Conservation (phyloP, 2,113 vertebrate species). For the Pseudopipra pipra region DNA sequence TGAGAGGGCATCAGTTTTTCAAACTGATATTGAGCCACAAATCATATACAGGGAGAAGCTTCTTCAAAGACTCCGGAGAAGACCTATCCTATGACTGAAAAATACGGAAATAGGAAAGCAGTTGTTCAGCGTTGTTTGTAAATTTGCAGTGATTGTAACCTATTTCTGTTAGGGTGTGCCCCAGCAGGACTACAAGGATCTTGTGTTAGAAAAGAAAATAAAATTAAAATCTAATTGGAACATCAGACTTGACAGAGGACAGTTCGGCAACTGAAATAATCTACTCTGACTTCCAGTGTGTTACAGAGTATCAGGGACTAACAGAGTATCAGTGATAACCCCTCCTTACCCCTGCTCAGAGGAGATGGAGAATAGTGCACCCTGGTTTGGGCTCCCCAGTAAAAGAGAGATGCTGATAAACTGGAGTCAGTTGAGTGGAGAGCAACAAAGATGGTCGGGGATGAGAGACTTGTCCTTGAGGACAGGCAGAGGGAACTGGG, state of each 20-base stretch:
- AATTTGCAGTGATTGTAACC: not conserved
- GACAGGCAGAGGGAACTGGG: not conserved
- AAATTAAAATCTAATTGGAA: not conserved
- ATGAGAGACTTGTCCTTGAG: not conserved
- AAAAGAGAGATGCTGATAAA: not conserved
- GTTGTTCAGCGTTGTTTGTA: not conserved
- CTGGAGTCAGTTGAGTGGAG: not conserved
- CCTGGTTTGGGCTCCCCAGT: fast-evolving
- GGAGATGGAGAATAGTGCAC: not conserved
- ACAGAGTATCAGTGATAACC: too few species aligned
- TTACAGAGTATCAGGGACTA: not conserved
- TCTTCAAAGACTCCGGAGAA: not conserved
- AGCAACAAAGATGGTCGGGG: not conserved
- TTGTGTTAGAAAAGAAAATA: not conserved
- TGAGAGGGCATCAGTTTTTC: not conserved
- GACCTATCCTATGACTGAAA: not conserved
- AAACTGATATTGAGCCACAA: not conserved
- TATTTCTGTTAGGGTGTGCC: not conserved
- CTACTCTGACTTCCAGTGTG: not conserved
- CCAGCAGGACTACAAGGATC: not conserved
- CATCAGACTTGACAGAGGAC: not conserved
- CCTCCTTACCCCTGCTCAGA: not conserved
- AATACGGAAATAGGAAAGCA: not conserved
- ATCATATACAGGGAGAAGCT: not conserved
- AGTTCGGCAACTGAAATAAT: not conserved